A percentile compares a stretch with the other conserved stretches of the same genome.
Evolutionary conservation across 2,113 vertebrate species (phyloP).

Genomic region (Arvicanthis niloticus): DNA sequence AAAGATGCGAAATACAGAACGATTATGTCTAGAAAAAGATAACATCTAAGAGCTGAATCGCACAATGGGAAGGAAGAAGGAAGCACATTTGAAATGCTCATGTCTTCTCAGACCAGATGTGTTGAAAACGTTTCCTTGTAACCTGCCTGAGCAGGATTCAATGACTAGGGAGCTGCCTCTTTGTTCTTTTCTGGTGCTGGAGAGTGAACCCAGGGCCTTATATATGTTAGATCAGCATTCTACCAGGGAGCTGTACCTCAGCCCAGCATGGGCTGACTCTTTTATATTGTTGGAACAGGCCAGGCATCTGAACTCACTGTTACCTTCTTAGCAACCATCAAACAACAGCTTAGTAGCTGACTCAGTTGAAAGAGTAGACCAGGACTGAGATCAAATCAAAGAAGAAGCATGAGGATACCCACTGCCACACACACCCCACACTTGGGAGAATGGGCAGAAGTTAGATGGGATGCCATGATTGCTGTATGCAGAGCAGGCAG

Average conservation of each 20-base stretch:
- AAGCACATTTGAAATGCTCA: background rate
- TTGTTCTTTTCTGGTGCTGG: background rate
- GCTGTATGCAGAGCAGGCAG: background rate
- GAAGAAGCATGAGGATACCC: background rate
- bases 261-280: background rate
- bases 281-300: background rate
- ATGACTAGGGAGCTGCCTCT: background rate
- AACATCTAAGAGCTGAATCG: conserved; percentile 1
- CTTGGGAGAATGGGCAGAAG: background rate
- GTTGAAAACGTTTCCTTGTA: background rate
- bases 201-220: background rate
- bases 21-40: conserved; percentile 63
- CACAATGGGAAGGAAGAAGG: background rate
- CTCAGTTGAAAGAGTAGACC: background rate
- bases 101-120: background rate
- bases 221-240: background rate
- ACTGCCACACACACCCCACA: background rate
- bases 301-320: background rate
- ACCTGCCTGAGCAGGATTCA: background rate
- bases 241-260: background rate
- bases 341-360: background rate
- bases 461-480: background rate
- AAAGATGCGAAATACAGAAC: conserved; percentile 64
- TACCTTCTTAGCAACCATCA: background rate
- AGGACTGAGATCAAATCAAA: background rate